Conservation (phyloP, 1,140 invertebrate genomes). For the Amphibalanus amphitrite region DNA sequence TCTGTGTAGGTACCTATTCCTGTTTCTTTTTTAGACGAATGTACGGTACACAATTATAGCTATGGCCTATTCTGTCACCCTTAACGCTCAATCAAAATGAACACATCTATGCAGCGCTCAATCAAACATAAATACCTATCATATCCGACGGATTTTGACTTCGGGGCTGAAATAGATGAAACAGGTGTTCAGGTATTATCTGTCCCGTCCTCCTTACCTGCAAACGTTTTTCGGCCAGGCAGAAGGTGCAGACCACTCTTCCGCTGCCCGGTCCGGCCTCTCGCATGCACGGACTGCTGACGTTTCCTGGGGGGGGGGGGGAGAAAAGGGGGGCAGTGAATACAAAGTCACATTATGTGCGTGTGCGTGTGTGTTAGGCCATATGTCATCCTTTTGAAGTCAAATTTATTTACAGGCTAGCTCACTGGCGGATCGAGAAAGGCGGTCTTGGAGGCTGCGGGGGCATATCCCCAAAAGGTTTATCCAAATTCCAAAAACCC, state of each 20-base stretch:
- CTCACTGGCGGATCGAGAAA: neutral
- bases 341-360: neutral
- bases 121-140: too few species aligned
- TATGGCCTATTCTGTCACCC: too few species aligned
- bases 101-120: too few species aligned
- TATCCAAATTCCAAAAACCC: neutral
- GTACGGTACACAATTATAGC: too few species aligned
- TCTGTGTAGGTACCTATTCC: too few species aligned
- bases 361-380: neutral
- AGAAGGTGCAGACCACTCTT: neutral
- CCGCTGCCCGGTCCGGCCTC: neutral
- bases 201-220: neutral
- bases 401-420: neutral
- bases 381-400: neutral
- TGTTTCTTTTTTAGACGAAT: too few species aligned
- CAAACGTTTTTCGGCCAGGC: neutral
- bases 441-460: neutral
- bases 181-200: too few species aligned
- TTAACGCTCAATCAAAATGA: too few species aligned
- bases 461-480: neutral
- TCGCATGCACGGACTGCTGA: neutral
- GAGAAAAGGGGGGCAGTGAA: neutral
- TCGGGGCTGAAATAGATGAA: too few species aligned
- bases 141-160: too few species aligned
- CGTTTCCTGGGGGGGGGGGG: neutral